Conservation (phyloP, 2,113 vertebrate species). For the Stomatorhinus ivindoensis region DNA sequence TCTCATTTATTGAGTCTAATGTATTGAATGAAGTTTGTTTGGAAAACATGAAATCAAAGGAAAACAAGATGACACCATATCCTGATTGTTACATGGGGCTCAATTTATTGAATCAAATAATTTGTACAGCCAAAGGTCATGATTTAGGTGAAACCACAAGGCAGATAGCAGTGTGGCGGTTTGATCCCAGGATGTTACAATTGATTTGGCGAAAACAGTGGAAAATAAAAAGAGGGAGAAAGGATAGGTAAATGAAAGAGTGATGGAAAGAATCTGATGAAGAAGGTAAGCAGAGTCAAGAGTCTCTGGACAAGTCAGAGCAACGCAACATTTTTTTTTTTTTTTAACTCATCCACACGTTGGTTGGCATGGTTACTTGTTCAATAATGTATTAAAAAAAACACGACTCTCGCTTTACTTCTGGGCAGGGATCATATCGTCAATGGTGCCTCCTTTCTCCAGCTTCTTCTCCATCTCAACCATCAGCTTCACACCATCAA, state of each 20-base stretch:
- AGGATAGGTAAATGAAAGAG: constrained; percentile 26
- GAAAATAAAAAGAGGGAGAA: constrained; percentile 18
- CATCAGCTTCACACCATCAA: constrained; percentile 94
- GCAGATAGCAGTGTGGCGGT: constrained; percentile 45
- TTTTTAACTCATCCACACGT: constrained; percentile 30
- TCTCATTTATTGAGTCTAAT: not conserved
- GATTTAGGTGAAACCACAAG: constrained; percentile 43
- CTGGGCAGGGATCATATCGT: constrained; percentile 91
- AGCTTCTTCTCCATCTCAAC: constrained; percentile 97
- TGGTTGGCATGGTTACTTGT: constrained; percentile 44
- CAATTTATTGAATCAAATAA: constrained; percentile 55
- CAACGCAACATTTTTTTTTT: constrained; percentile 13
- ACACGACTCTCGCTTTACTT: constrained; percentile 64
- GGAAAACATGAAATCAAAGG: not conserved
- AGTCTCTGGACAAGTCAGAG: constrained; percentile 38
- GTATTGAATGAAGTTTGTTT: not conserved
- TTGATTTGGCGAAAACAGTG: constrained; percentile 27
- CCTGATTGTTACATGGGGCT: constrained; percentile 56
- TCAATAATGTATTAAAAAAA: constrained; percentile 46
- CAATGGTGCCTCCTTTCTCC: constrained; percentile 84
- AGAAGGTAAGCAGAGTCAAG: constrained; percentile 37
- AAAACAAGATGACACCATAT: not conserved
- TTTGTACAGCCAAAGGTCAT: constrained; percentile 53
- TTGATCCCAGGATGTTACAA: constrained; percentile 70
- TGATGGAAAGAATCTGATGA: constrained; percentile 8